Evolutionary conservation across 2,888 invertebrate genomes (phyloP).

Genomic region (Drosophila nr. perissopoda): DNA sequence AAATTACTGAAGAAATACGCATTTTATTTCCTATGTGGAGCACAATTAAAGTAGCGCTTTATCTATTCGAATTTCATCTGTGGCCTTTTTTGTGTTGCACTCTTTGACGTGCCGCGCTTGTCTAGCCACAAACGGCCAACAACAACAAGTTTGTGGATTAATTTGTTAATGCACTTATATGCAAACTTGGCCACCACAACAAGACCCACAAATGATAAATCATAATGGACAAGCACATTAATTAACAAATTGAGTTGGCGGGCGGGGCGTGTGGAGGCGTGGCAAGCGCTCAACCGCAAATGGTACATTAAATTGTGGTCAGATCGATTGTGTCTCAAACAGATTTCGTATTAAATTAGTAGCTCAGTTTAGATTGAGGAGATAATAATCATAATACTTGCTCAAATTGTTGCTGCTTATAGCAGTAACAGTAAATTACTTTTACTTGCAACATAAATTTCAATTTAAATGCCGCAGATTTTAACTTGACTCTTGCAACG

Average conservation of each 20-base stretch:
- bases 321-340: conserved; percentile 8
- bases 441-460: too few species aligned
- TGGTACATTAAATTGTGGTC: conserved; percentile 27
- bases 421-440: too few species aligned
- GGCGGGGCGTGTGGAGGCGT: conserved; percentile 15
- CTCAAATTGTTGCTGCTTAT: too few species aligned
- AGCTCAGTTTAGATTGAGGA: too few species aligned
- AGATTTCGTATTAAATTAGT: background rate
- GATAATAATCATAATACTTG: too few species aligned
- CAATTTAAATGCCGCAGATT: too few species aligned
- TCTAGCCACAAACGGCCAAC: conserved; percentile 1
- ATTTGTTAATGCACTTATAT: conserved; percentile 45
- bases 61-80: conserved; percentile 2
- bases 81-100: background rate
- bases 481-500: too few species aligned
- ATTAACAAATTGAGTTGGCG: conserved; percentile 62
- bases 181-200: conserved; percentile 33
- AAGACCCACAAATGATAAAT: conserved; percentile 28
- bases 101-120: conserved; percentile 20
- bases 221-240: conserved; percentile 31
- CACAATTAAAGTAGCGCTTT: background rate
- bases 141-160: conserved; percentile 8
- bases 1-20: conserved; percentile 1
- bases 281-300: conserved; percentile 56
- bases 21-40: conserved; percentile 1